phyloP scores from a whole-genome alignment of 2,113 vertebrate species.

The Podarcis muralis region DNA sequence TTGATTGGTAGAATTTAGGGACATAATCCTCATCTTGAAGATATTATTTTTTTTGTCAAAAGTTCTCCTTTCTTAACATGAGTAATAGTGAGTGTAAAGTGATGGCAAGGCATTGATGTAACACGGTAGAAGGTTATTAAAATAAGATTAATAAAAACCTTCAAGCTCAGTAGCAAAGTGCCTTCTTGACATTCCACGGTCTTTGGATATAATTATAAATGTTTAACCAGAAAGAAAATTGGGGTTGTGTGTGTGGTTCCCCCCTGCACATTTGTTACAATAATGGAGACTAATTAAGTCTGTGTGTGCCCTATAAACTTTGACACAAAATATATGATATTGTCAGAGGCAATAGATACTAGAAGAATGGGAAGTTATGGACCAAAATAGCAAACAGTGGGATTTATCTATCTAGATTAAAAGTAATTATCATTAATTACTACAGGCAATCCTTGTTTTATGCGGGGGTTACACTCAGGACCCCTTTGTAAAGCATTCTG shows the following conservation, averaged over 20 bases:
- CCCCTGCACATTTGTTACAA: not conserved
- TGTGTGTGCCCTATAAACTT: not conserved
- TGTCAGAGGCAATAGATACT: not conserved
- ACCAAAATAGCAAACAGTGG: not conserved
- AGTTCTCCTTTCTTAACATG: not conserved
- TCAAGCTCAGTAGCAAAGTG: not conserved
- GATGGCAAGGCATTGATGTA: not conserved
- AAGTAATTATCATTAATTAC: not conserved
- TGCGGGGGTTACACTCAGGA: no score
- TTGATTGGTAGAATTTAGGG: not conserved
- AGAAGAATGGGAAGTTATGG: not conserved
- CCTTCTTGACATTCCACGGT: not conserved
- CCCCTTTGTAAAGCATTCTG: no score
- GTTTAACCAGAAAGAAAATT: not conserved
- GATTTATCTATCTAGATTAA: not conserved
- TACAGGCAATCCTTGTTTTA: not conserved
- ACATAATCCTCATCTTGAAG: not conserved
- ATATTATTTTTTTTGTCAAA: not conserved
- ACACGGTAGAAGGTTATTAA: not conserved
- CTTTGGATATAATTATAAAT: not conserved
- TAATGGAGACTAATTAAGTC: not conserved
- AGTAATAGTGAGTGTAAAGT: not conserved
- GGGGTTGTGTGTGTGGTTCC: not conserved
- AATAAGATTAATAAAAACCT: constrained; percentile 5
- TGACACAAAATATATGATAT: not conserved